Base-by-base conservation (phyloP, 1,140 invertebrate species). In the Bombyx mori region DNA sequence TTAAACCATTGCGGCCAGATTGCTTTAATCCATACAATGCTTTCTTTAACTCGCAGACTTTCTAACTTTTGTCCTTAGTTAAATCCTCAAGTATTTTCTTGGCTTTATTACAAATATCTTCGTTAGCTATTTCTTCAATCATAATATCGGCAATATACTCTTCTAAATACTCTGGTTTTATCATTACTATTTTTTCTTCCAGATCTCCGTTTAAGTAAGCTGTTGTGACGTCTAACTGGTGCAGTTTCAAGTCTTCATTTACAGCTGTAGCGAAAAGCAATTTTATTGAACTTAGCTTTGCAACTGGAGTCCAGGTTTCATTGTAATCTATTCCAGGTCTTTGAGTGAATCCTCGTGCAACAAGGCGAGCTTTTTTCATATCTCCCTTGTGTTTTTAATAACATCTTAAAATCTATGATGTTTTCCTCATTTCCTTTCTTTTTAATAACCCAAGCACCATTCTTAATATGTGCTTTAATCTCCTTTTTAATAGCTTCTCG, bases 1-100 rank as follows among this genome's bases (percentile, higher is more conserved):
- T 67, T 44, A 46, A 73, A 62, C 71, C 73, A 82, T 8, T 58
- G 42, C 42, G 63, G 43, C 70, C 63, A 7, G 69, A 59, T 49
- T 78, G 70, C 44, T 69, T 67, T 7, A 82, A 52, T 18, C 77
- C 77, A 60, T 82, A 82, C 0, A 81, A 48, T 9, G 69, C 56
- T 58, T 74, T 77, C 49, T 66, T 64, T 35, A 76, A 60, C 49
- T 47, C 26, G 45, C 51, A 69, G 1, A 73, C 68, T 45, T 61
- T 68, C 50, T 63, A 59, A 48, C 62, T 55, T 46, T 57, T n/a
- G 35, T n/a, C 18, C 8, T 50, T 52, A 7, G 8, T 52, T 44
- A 50, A 57, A 43, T 48, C 53, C 57, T 44, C 10, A 42, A 54
- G 52, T 51, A 49, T 56, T 42, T 22, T 57, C 50, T n/a, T 42